These are phyloP conservation scores for Invenusta paracnida DNA, from an alignment of 2,888 invertebrate species.

Conservation along the genomic window DNA sequence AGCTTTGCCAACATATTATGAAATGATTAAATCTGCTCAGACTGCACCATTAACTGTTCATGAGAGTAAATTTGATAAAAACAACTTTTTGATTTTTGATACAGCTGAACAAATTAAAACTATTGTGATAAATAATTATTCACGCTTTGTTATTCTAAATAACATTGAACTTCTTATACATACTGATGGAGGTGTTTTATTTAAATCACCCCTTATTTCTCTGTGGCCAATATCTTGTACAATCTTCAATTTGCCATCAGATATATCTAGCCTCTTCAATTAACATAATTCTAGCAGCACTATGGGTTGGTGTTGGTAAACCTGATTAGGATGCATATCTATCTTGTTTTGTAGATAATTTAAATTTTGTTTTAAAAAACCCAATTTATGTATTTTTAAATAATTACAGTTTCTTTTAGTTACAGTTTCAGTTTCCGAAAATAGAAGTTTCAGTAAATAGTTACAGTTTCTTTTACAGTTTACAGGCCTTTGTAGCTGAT, in stretches of 20 bases:
- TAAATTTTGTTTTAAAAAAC: not conserved
- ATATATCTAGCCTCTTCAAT: not conserved
- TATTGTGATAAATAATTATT: not conserved
- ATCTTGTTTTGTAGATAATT: not conserved
- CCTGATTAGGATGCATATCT: not conserved
- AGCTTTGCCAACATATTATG: not conserved
- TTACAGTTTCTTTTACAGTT: too few species aligned
- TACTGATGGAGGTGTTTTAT: not conserved
- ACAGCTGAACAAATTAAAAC: not conserved
- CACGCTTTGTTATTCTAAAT: not conserved
- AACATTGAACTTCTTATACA: not conserved
- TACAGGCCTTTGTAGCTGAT: conserved; percentile 19
- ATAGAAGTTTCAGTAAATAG: not conserved
- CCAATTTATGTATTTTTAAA: not conserved
- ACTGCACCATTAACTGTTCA: not conserved
- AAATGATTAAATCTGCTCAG: not conserved
- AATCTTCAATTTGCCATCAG: not conserved
- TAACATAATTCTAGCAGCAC: not conserved
- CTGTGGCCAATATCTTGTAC: not conserved
- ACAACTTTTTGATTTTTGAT: conserved; percentile 1
- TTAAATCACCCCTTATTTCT: not conserved
- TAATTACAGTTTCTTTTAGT: not conserved
- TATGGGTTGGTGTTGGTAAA: not conserved
- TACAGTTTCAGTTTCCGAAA: too few species aligned
- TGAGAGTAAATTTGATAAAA: not conserved